phyloP scores from a whole-genome alignment of 2,888 invertebrate species.

The Nezara viridula region DNA sequence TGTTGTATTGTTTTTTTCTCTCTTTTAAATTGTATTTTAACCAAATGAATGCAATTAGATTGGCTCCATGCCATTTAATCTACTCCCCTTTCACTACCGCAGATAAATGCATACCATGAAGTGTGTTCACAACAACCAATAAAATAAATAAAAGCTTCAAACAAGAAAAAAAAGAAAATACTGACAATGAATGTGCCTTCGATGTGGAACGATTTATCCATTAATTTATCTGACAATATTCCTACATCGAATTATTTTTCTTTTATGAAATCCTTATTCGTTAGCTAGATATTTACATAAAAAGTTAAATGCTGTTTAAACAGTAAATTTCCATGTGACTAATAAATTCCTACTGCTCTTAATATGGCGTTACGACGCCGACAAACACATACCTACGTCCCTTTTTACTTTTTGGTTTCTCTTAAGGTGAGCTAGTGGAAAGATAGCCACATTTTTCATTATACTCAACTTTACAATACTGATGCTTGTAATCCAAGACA shows the following conservation, averaged over 20 bases:
- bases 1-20: too few relatives aligned
- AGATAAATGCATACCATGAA: neutral
- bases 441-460: neutral
- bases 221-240: neutral
- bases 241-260: conserved; percentile 1
- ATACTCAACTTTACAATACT: neutral
- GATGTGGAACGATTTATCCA: neutral
- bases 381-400: neutral
- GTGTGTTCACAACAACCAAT: neutral
- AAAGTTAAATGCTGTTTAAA: neutral
- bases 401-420: conserved; percentile 2
- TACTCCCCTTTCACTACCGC: neutral
- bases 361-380: neutral
- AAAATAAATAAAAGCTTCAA: neutral
- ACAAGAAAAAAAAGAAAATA: too few relatives aligned
- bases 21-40: neutral
- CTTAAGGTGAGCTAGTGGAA: neutral
- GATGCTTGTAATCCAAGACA: neutral
- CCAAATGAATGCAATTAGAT: neutral
- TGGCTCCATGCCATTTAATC: neutral
- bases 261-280: neutral
- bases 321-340: neutral
- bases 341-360: neutral
- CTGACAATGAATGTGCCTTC: neutral
- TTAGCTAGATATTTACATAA: neutral